Base-by-base conservation (phyloP, 2,888 invertebrate species). In the Microctonus brassicae region DNA sequence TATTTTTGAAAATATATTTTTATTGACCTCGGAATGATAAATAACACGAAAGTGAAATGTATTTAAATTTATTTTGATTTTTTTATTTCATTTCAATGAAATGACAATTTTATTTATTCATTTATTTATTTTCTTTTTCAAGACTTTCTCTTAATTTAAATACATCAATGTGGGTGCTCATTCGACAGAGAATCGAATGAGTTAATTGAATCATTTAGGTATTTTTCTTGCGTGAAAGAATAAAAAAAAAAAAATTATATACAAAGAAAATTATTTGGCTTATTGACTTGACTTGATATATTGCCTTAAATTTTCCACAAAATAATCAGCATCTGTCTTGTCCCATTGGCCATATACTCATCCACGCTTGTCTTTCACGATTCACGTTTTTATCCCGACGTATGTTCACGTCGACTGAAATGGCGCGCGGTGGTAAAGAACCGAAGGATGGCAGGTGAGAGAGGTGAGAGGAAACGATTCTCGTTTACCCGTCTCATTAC, bases 401-500 rank as follows among this genome's bases (percentile, higher is more conserved):
- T 34, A 17, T 33, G 58, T 58, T n/a, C 33, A 20, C 33, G 20
- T 47, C 17, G 20, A 47, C 17, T 17, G 47, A 47, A 47, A 47
- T 7, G 47, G 47, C 17, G 17, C 17, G 7, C 17, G 47, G 17
- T 47, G 47, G 17, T 53, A n/a, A 11, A 33, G n/a, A 62, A 34
- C 10, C 24, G 5, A 55, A 29, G 17, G 29, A 22, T 26, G 29
- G 33, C 29, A 11, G 20, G 2, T 58, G 26, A 13, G 17, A 60
- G 33, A 22, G 34, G n/a, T n/a, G 42, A 29, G 24, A 26, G 26
- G n/a, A 26, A 33, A n/a, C 68, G 75, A 73, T 72, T 75, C 76
- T 77, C 75, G 76, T 74, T 73, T 74, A 75, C 72, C 71, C 75
- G 76, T 76, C 76, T 76, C 77, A 77, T 77, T 77, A 77, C 72